A percentile compares a stretch with the other conserved stretches of the same genome.
Evolutionary conservation across 2,797 vertebrate genomes (phyloP).

Genomic region (Xenentodon cancila): DNA sequence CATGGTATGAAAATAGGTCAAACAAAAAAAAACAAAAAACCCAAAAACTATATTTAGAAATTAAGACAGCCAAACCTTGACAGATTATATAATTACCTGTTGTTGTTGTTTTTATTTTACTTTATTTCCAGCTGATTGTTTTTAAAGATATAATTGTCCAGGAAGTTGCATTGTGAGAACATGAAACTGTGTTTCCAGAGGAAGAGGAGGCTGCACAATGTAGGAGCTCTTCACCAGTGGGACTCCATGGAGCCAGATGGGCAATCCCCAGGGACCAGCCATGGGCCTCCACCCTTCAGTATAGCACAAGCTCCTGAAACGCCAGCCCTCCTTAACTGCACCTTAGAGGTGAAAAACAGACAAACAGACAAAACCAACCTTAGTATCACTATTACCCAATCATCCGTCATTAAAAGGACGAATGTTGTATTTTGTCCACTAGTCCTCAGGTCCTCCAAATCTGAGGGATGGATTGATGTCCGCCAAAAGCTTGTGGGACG

Average conservation of each 20-base stretch:
- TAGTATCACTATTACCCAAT: background rate
- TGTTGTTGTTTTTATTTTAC: background rate
- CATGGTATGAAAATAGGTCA: slow-evolving; percentile 73
- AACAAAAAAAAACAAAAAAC: slow-evolving; percentile 14
- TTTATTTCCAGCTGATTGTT: background rate
- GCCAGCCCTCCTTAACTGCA: slow-evolving; percentile 52
- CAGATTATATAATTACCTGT: slow-evolving; percentile 6
- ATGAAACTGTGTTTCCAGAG: slow-evolving; percentile 51
- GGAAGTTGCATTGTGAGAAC: slow-evolving; percentile 3
- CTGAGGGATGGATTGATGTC: slow-evolving; percentile 62
- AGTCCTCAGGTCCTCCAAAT: slow-evolving; percentile 68
- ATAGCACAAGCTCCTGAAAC: slow-evolving; percentile 54
- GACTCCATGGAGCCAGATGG: slow-evolving; percentile 78
- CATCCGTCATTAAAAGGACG: background rate
- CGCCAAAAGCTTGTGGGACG: slow-evolving; percentile 47
- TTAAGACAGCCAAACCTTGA: slow-evolving; percentile 2
- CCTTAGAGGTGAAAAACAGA: slow-evolving; percentile 65
- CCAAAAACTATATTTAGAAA: background rate
- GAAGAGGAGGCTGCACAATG: slow-evolving; percentile 71
- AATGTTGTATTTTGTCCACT: background rate
- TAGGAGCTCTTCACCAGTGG: slow-evolving; percentile 69
- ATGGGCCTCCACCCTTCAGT: slow-evolving; percentile 60
- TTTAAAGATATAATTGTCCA: background rate
- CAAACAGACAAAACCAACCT: too few species aligned
- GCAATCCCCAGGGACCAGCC: slow-evolving; percentile 71